Base-by-base conservation (phyloP, 1,140 invertebrate species). In the Papilio aristodemus region DNA sequence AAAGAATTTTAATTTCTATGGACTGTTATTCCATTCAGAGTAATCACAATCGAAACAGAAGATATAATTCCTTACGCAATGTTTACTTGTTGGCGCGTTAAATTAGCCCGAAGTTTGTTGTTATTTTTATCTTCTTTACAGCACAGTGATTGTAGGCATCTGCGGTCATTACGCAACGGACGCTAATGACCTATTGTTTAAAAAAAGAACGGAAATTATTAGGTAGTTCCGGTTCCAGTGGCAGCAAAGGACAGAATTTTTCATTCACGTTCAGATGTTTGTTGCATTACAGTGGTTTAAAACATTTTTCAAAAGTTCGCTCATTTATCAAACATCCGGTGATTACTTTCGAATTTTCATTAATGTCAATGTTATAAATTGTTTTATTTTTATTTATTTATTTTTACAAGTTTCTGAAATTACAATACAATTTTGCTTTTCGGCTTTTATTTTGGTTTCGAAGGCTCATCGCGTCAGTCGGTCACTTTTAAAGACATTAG, bases 111-210 rank as follows among this genome's bases (percentile, higher is more conserved):
- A 73, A 71, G 70, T 32, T 72, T 32, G 27, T 75, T 75, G 77
- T 78, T 81, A 73, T 63, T 67, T 72, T 72, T 64, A 11, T 11
- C 9, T 46, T 46, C 1, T 54, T 19, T 50, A 73, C 59, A 57
- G 70, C 67, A 62, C 68, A 69, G 71, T 71, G 70, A 72, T 75
- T 68, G 70, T 70, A 63, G 66, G 71, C 76, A 79, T 75, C 79
- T 76, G 72, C 67, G 27, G 41, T 46, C 72, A 63, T 87, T 87
- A 85, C 81, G 79, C 76, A 87, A 87, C 77, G 19, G 67, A 66
- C 68, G 66, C 76, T 86, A 87, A 87, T 80, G 78, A 87, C 68
- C 78, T 63, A 87, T 87, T 87, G 85, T 87, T 70, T 86, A 64
- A 72, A 68, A 71, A 72, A 78, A 70, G 75, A 84, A 77, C 76